phyloP scores from a whole-genome alignment of 2,797 vertebrate species.

The Knipowitschia caucasica region DNA sequence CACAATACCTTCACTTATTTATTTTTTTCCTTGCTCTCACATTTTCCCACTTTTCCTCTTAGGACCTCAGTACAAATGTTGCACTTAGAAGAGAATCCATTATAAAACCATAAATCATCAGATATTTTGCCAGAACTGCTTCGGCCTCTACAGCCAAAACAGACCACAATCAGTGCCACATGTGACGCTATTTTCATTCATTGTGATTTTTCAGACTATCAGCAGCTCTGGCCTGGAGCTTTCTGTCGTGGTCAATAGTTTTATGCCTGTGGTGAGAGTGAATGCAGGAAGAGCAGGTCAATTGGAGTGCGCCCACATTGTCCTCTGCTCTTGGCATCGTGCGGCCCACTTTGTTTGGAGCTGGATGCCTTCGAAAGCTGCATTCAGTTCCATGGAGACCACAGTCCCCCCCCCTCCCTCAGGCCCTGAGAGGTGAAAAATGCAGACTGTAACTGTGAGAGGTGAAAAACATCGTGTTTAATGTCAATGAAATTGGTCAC shows the following conservation, averaged over 20 bases:
- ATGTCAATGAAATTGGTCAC: no score
- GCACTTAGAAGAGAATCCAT: no score
- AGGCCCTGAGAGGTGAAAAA: slow-evolving; percentile 5
- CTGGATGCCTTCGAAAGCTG: slow-evolving; percentile 22
- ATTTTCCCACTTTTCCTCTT: no score
- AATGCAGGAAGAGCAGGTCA: slow-evolving; percentile 6
- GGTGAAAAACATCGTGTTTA: background rate
- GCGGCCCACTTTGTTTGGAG: slow-evolving; percentile 31
- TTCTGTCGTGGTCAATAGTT: slow-evolving; percentile 1
- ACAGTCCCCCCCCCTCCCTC: background rate
- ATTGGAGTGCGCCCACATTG: slow-evolving; percentile 2
- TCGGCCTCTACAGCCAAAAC: no score
- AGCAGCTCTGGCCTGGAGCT: slow-evolving; percentile 26
- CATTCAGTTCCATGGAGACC: slow-evolving; percentile 33
- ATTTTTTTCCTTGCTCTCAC: no score
- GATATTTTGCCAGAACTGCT: no score
- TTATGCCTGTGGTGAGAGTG: slow-evolving; percentile 20
- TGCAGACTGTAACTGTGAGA: background rate
- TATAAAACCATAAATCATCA: no score
- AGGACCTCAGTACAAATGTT: no score
- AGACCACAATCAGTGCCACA: no score
- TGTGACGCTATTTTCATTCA: no score
- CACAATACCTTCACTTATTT: no score
- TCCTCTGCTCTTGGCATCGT: slow-evolving; percentile 31
- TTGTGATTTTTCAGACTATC: no score